These are phyloP conservation scores for Ifrita kowaldi DNA, from an alignment of 2,113 vertebrate genomes.

Conservation along the genomic window DNA sequence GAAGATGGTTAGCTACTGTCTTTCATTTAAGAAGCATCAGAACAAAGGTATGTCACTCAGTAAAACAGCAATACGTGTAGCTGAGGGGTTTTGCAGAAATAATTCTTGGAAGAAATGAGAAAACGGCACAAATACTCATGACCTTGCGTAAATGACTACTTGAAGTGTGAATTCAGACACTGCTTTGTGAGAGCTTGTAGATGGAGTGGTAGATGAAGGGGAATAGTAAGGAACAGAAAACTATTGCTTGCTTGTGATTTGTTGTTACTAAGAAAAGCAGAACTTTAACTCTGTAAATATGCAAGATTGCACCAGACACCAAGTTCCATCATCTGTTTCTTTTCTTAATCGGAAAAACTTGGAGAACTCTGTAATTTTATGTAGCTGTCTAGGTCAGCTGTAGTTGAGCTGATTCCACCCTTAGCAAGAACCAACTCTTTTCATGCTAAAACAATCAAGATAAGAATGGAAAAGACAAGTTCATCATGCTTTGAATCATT, in stretches of 20 bases:
- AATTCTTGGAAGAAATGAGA: background rate
- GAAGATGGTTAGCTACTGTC: background rate
- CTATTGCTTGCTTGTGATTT: background rate
- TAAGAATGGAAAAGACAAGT: background rate
- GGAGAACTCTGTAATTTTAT: background rate
- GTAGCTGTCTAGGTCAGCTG: background rate
- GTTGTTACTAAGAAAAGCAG: background rate
- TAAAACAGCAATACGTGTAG: background rate
- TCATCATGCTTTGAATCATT: background rate
- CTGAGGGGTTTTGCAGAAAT: background rate
- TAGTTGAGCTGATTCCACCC: background rate
- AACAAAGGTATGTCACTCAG: background rate
- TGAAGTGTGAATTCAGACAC: background rate
- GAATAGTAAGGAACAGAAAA: background rate
- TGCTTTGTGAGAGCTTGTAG: background rate
- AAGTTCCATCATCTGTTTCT: background rate
- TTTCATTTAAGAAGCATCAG: background rate
- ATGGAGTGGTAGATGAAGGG: background rate
- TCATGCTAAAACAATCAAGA: background rate
- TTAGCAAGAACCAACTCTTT: background rate
- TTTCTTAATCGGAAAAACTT: background rate
- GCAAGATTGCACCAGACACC: background rate
- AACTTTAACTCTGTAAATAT: background rate
- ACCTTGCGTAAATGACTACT: background rate
- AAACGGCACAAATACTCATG: background rate